phyloP scores from a whole-genome alignment of 2,797 vertebrate species.

The Pseudotriccus pelzelni region DNA sequence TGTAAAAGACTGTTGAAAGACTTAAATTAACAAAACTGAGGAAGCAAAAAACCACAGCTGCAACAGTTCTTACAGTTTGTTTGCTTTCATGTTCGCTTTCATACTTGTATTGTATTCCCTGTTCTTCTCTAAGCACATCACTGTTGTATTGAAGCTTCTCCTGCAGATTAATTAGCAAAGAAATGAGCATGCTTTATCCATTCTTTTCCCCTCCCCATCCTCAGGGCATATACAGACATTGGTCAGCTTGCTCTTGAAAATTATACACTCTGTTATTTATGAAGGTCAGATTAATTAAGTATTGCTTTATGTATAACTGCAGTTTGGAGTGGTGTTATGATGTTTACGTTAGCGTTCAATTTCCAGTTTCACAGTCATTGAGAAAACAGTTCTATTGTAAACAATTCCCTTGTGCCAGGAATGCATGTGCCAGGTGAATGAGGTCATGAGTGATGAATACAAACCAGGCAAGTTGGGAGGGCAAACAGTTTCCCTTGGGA shows the following conservation, averaged over 20 bases:
- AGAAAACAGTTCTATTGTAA: constrained; percentile 50
- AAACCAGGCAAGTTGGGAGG: not conserved
- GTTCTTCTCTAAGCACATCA: not conserved
- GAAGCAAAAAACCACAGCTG: constrained; percentile 8
- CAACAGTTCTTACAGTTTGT: not conserved
- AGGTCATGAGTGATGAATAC: not conserved
- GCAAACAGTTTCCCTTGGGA: not conserved
- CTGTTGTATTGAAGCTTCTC: not conserved
- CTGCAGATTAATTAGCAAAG: constrained; percentile 10
- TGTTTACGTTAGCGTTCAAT: not conserved
- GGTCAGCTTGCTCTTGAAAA: not conserved
- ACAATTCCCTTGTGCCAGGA: constrained; percentile 23
- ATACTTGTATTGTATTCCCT: not conserved
- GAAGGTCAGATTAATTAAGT: constrained; percentile 22
- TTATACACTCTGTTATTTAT: not conserved
- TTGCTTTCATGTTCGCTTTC: not conserved
- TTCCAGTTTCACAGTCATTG: constrained; percentile 3
- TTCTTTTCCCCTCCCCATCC: not conserved
- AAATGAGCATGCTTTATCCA: not conserved
- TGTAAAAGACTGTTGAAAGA: not conserved
- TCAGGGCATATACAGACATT: not conserved
- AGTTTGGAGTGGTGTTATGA: not conserved
- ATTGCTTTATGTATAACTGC: not conserved
- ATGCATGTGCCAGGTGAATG: not conserved
- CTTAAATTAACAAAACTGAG: not conserved